Conservation (phyloP, 2,797 vertebrate genomes). For the Mus caroli region DNA sequence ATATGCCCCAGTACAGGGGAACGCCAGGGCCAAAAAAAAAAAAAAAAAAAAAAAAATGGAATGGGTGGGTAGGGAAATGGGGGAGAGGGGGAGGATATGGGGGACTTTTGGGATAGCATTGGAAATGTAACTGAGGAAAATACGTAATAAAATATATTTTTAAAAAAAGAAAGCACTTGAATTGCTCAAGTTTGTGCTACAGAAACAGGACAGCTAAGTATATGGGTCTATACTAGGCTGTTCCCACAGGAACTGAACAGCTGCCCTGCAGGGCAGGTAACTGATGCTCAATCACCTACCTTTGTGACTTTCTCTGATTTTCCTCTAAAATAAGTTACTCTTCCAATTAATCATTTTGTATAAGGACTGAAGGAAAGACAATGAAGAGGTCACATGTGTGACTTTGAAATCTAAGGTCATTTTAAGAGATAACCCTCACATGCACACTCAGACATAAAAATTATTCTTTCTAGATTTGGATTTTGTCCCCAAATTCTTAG, state of each 20-base stretch:
- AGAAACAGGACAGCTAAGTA: neutral
- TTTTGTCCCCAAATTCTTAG: neutral
- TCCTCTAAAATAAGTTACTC: conserved; percentile 37
- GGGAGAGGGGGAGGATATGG: too few species aligned
- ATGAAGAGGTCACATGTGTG: neutral
- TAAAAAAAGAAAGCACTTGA: neutral
- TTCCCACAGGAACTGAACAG: neutral
- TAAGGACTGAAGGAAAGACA: neutral
- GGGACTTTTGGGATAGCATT: too few species aligned
- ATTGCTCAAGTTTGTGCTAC: neutral
- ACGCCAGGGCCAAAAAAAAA: too few species aligned
- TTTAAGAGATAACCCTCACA: neutral
- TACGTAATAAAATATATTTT: too few species aligned
- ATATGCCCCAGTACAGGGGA: too few species aligned
- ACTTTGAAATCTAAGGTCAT: neutral
- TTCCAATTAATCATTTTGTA: neutral
- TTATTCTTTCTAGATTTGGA: neutral
- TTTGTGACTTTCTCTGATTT: neutral
- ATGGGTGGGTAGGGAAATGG: too few species aligned
- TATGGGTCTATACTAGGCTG: neutral
- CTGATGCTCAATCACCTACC: neutral
- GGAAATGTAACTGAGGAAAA: too few species aligned
- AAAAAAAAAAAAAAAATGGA: too few species aligned
- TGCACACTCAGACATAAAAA: neutral
- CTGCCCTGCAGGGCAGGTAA: neutral